A percentile compares a stretch with the other conserved stretches of the same genome.
Conservation (phyloP, 2,888 invertebrate species). For the Oscheius sp. region DNA sequence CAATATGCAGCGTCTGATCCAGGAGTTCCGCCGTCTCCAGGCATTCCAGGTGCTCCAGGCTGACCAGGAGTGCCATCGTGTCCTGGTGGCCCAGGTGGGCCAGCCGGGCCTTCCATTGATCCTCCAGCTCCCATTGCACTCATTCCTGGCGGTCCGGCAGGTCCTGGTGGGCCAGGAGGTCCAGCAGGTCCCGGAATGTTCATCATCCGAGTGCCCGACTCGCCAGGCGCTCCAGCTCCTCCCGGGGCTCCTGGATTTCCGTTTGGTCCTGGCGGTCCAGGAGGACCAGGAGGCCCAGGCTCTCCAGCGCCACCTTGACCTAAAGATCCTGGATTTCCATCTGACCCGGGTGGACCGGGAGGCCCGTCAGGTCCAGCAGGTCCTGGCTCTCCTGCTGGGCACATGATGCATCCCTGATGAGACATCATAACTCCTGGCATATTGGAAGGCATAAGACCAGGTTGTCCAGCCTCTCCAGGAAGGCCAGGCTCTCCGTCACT, state of each 20-base stretch:
- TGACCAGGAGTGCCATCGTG: neutral
- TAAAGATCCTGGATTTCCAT: conserved; percentile 16
- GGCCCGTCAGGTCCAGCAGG: conserved; percentile 21
- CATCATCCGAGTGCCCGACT: neutral
- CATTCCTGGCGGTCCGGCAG: conserved; percentile 2
- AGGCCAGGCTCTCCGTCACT: conserved; percentile 63
- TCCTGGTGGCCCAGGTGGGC: conserved; percentile 12
- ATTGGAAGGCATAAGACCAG: conserved; percentile 67
- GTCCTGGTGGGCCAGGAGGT: conserved; percentile 5
- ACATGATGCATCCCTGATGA: conserved; percentile 68
- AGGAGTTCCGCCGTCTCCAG: conserved; percentile 4
- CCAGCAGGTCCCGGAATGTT: conserved; percentile 8
- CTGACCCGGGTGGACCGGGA: conserved; percentile 12
- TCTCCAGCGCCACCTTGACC: conserved; percentile 21
- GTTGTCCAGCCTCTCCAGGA: conserved; percentile 68
- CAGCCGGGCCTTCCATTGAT: conserved; percentile 2
- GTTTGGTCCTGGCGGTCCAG: neutral
- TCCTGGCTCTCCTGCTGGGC: conserved; percentile 52
- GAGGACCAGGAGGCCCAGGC: conserved; percentile 24
- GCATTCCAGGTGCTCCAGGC: neutral
- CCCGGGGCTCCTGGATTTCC: conserved; percentile 35
- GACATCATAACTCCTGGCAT: conserved; percentile 67
- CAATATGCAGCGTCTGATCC: neutral
- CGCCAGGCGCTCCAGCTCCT: conserved; percentile 1
- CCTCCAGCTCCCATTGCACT: neutral